Evolutionary conservation across 1,140 invertebrate genomes (phyloP), one percentile per base, ranked within the genome.

Genomic region (Danaus melanippus): DNA sequence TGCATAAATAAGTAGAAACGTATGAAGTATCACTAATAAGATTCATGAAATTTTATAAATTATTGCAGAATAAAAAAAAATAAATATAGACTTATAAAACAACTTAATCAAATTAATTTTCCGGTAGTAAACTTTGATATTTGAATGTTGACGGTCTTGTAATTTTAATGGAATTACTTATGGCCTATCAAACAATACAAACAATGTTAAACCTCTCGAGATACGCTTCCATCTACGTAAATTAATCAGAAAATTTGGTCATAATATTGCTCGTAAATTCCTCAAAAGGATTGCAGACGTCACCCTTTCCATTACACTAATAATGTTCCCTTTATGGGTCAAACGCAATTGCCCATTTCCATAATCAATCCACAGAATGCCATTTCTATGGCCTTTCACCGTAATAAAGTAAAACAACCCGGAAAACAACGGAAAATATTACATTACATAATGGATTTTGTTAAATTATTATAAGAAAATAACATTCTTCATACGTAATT

Each of bases 341-440:
- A 42, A 51, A 58, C 12, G 42, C 17, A 41, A 50, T 40, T 47
- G 32, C n/a, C 54, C 49, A 56, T 56, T 46, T 50, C 45, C 46
- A 56, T 56, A 48, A 55, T 48, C 47, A 21, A 17, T 11, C 21
- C 50, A 46, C n/a, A 47, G 53, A 55, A 55, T 54, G 47, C 17
- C 60, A 62, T 69, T 71, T 65, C 62, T 73, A 65, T 69, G 42
- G 48, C 69, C 70, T 75, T 77, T 77, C 70, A 70, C 67, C 52
- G 56, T 75, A 73, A 77, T 74, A 32, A 32, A 32, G 21, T 32
- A 32, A 32, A 32, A 32, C 6, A 4, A 32, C 21, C 2, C 21
- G 21, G 21, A 32, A 32, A 32, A 32, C 21, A 7, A 32, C 21
- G 21, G 21, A 32, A 7, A 32, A 5, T 32, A 32, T 32, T 4